Evolutionary conservation across 2,888 invertebrate genomes (phyloP).

Genomic region (Macropis europaea): DNA sequence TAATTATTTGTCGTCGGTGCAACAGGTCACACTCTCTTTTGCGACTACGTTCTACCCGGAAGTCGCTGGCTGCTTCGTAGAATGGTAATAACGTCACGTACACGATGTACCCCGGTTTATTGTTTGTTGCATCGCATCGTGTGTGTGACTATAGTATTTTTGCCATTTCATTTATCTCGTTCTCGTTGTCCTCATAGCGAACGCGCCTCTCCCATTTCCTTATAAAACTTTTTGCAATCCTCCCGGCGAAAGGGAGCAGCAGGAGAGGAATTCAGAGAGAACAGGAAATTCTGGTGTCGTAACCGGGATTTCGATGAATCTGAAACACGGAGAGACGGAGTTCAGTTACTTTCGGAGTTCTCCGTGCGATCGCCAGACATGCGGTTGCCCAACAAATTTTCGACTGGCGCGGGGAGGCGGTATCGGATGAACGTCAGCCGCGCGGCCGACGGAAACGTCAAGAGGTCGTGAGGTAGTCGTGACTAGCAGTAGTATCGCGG

Average conservation of each 20-base stretch:
- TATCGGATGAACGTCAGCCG: too few relatives aligned
- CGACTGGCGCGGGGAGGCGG: neutral
- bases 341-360: too few relatives aligned
- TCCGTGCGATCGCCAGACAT: too few relatives aligned
- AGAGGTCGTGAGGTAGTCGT: slow-evolving; percentile 1
- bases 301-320: neutral
- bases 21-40: slow-evolving; percentile 55
- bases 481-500: slow-evolving; percentile 33
- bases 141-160: neutral
- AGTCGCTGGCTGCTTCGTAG: slow-evolving; percentile 19
- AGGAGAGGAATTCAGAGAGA: too few relatives aligned
- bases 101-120: neutral
- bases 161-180: neutral
- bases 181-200: neutral
- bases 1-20: slow-evolving; percentile 56
- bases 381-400: neutral
- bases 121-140: neutral
- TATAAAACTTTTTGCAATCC: neutral
- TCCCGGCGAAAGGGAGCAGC: neutral
- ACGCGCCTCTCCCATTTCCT: neutral
- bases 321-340: too few relatives aligned
- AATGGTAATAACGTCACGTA: slow-evolving; percentile 39
- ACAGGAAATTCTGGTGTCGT: too few relatives aligned
- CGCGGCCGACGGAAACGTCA: neutral
- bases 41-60: slow-evolving; percentile 41